Evolutionary conservation across 1,140 invertebrate species (phyloP), one percentile per base, ranked within the genome.

Genomic region (Eufriesea mexicana): DNA sequence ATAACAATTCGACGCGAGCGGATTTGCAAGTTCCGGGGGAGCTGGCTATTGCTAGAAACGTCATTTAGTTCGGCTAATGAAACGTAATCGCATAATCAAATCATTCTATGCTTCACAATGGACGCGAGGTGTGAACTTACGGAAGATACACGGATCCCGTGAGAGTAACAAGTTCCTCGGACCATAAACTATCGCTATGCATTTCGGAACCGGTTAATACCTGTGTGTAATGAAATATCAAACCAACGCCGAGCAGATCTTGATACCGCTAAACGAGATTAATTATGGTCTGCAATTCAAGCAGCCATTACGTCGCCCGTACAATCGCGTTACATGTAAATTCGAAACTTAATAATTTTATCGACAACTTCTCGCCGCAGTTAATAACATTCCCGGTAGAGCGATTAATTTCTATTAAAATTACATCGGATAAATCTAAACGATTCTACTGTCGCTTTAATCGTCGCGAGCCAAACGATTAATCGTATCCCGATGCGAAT

Each of bases 1-100:
- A 28, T 5, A 4, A 9, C 45, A 66, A 66, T 28, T 20, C 16
- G 28, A 35, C 7, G 23, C 2, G 12, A 1, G 20, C 4, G 14
- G 35, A 45, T 28, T 12, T 10, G 42, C 18, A 59, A 4, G 16
- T 25, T 35, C 10, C 16, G 20, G 10, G 0, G 6, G 9, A 20
- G 16, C 2, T 7, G 6, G 59, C 51, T 68, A 35, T 55, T 23
- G 45, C 18, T 28, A 5, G 16, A 5, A 20, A 35, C 9, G 16
- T n/a, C 51, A 61, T 71, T 79, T 70, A 49, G 49, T 59, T 35
- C 45, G 18, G 0, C 57, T 79, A 62, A 73, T 55, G 54, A 28
- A 28, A 25, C 62, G 18, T 51, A 79, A 54, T 54, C 35, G 2
- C 14, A 18, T 55, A 28, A 62, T 54, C 25, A 23, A 70, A 73